Percentiles rank a stretch among this genome's conserved stretches.
These are phyloP conservation scores for Drosophila niveifrons DNA, from an alignment of 2,888 invertebrate species.

Conservation along the genomic window DNA sequence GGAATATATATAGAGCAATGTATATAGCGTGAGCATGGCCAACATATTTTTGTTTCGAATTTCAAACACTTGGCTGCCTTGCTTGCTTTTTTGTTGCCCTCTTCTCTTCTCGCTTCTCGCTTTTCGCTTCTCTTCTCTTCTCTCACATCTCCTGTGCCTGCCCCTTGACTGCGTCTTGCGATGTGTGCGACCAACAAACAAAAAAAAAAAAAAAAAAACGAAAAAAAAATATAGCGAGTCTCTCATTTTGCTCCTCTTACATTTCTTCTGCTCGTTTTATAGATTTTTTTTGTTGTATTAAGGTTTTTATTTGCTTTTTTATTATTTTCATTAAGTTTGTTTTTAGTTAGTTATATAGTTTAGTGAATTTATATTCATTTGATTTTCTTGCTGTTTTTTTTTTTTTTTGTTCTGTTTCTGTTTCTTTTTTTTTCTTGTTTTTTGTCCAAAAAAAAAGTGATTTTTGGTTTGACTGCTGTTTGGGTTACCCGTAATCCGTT, in stretches of 20 bases:
- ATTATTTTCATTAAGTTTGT: constrained; percentile 1
- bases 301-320: not conserved
- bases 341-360: not conserved
- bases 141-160: not conserved
- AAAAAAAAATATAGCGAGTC: not conserved
- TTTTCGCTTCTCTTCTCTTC: not conserved
- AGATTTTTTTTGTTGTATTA: not conserved
- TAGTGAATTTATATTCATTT: not conserved
- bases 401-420: not conserved
- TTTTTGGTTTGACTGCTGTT: constrained; percentile 34
- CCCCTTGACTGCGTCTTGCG: not conserved
- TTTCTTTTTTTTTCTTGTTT: constrained; percentile 15
- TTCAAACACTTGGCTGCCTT: constrained; percentile 14
- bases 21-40: constrained; percentile 1
- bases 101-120: not conserved
- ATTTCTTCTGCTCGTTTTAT: not conserved
- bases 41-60: constrained; percentile 41
- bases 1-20: not conserved
- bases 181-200: constrained; percentile 1
- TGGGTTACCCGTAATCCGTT: constrained; percentile 85
- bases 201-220: not conserved
- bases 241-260: not conserved
- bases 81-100: constrained; percentile 2
- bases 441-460: constrained; percentile 1
- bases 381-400: not conserved